Percentiles rank a stretch among this genome's conserved stretches.
Conservation (phyloP, 2,888 invertebrate species). For the Pharmacophagus antenor region DNA sequence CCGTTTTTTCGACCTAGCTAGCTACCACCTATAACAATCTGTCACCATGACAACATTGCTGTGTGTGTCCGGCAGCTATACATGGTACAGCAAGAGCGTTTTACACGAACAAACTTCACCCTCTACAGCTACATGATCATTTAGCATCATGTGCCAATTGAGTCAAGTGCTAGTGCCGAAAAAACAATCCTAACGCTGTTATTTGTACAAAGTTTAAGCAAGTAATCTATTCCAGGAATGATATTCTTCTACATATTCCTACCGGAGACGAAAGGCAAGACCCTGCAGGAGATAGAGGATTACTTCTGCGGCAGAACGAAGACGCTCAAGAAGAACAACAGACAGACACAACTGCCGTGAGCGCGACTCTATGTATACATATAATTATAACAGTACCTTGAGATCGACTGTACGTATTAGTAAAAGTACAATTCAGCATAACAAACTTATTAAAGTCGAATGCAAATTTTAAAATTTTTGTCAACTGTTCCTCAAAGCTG, state of each 20-base stretch:
- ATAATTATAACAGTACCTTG: background rate
- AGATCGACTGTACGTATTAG: slow-evolving; percentile 11
- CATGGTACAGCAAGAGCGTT: no score
- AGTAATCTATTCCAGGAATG: slow-evolving; percentile 64
- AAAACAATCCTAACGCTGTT: no score
- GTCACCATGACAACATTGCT: no score
- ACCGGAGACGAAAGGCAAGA: slow-evolving; percentile 85
- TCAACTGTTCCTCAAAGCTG: no score
- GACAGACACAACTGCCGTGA: slow-evolving; percentile 47
- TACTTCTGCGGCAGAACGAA: slow-evolving; percentile 84
- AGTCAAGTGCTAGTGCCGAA: no score
- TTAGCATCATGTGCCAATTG: no score
- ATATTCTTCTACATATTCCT: slow-evolving; percentile 83
- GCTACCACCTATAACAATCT: no score
- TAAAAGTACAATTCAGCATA: background rate
- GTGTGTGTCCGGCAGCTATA: no score
- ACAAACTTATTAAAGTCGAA: background rate
- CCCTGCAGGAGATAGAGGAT: slow-evolving; percentile 86
- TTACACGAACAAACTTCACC: no score
- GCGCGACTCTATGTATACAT: background rate
- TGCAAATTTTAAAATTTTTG: background rate
- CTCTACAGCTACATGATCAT: no score
- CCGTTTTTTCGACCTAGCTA: no score
- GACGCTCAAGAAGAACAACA: slow-evolving; percentile 63
- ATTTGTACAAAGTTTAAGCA: background rate